phyloP scores from a whole-genome alignment of 2,888 invertebrate species.

The Stramonita haemastoma region DNA sequence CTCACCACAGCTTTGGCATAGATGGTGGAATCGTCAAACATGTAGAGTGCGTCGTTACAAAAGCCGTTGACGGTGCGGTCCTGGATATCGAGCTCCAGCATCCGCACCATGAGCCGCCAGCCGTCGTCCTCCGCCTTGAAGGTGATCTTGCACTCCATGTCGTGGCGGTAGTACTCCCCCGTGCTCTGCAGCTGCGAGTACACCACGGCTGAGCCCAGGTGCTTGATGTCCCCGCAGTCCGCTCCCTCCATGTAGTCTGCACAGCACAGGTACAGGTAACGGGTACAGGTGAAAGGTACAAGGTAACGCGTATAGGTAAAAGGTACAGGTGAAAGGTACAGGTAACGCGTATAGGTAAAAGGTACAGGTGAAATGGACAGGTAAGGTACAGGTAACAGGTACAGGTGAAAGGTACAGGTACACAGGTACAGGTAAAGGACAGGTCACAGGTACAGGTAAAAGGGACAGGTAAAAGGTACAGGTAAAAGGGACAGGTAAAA shows the following conservation, averaged over 20 bases:
- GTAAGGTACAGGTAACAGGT: too few relatives aligned
- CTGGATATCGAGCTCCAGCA: constrained; percentile 73
- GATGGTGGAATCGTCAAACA: constrained; percentile 69
- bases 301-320: too few relatives aligned
- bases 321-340: too few relatives aligned
- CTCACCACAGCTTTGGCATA: constrained; percentile 70
- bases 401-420: too few relatives aligned
- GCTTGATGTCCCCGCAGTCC: constrained; percentile 65
- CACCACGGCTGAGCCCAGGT: constrained; percentile 72
- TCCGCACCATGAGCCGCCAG: constrained; percentile 72
- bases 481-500: too few relatives aligned
- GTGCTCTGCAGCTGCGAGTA: constrained; percentile 67
- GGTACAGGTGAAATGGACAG: too few relatives aligned
- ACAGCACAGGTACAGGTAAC: background rate
- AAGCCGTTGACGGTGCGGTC: constrained; percentile 64
- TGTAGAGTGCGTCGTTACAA: constrained; percentile 75
- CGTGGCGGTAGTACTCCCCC: constrained; percentile 55
- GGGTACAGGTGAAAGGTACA: too few relatives aligned
- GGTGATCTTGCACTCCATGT: constrained; percentile 70
- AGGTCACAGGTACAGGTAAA: too few relatives aligned
- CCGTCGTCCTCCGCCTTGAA: constrained; percentile 69
- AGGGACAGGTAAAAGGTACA: too few relatives aligned
- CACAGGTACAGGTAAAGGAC: too few relatives aligned
- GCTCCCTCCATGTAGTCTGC: constrained; percentile 73
- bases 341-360: too few relatives aligned